phyloP scores from a whole-genome alignment of 2,113 vertebrate species.

The Ibidorhyncha struthersii region DNA sequence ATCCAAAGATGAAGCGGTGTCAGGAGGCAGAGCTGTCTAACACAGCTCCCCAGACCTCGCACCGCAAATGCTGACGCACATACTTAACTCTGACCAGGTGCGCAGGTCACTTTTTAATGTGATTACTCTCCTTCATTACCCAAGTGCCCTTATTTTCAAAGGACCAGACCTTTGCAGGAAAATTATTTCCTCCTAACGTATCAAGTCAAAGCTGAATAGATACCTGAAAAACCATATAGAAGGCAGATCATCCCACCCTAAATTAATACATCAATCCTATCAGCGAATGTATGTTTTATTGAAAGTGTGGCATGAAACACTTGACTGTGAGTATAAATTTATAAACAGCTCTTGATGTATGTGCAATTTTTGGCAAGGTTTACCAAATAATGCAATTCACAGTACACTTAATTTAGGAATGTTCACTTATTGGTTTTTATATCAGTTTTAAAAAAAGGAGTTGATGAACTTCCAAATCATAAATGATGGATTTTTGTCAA shows the following conservation, averaged over 20 bases:
- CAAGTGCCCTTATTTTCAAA: background rate
- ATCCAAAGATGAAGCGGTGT: rapidly evolving
- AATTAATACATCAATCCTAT: slow-evolving; percentile 4
- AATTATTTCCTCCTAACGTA: background rate
- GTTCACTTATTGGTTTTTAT: background rate
- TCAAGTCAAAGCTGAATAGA: background rate
- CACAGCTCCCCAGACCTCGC: rapidly evolving
- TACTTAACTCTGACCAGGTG: background rate
- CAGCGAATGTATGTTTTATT: background rate
- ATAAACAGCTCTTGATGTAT: background rate
- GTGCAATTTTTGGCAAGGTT: slow-evolving; percentile 10
- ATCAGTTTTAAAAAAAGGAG: background rate
- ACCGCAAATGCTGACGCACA: rapidly evolving
- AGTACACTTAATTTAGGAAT: slow-evolving; percentile 35
- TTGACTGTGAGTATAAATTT: background rate
- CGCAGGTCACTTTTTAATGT: background rate
- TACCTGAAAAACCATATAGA: background rate
- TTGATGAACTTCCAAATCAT: slow-evolving; percentile 10
- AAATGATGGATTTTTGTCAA: slow-evolving; percentile 59
- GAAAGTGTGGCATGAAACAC: background rate
- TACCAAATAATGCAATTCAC: slow-evolving; percentile 2
- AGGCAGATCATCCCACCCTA: background rate
- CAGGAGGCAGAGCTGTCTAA: background rate
- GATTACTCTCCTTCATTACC: background rate
- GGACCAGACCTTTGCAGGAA: background rate